Evolutionary conservation across 2,797 vertebrate species (phyloP), one percentile per base, ranked within the genome.

Genomic region (Oreortyx pictus): DNA sequence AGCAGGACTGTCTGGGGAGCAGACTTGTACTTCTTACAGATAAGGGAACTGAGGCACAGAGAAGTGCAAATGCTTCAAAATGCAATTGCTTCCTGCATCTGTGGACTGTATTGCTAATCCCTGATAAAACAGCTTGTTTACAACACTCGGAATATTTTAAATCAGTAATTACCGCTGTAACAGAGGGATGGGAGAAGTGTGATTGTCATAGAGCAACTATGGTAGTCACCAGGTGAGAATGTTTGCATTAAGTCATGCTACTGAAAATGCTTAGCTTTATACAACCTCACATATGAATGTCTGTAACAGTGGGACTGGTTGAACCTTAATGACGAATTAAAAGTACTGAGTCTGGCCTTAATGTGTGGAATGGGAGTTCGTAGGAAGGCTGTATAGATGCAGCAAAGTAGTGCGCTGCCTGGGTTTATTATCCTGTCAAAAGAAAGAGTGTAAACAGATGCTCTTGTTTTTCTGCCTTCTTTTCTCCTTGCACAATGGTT

Each of bases 401-500:
- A 46, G 67, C 5, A 1, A 41, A 56, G 56, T 27, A 43, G 65
- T n/a, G 47, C 79, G 37, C 33, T 86, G 59, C n/a, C n/a, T 90
- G 77, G 22, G 59, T 83, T 64, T 85, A 90, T 89, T 90, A 85
- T 54, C 54, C 81, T 59, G 61, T 79, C 78, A 59, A 85, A 89
- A 59, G 50, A 61, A 84, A 65, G 41, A 87, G 31, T 41, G 37
- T 66, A 92, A 94, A 92, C 25, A 82, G 60, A 82, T 25, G 14
- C 11, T 33, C 14, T 52, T 61, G 24, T 56, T 23, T 47, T 77
- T 59, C 27, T 50, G 60, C 39, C 59, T 84, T 71, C 20, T 16
- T 25, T 68, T 81, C 29, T 46, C 59, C 89, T 89, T 57, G 20
- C 66, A 18, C 24, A 46, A 41, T 18, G 67, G 17, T 89, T 93